Percentiles rank a stretch among this genome's conserved stretches.
phyloP scores from a whole-genome alignment of 1,140 invertebrate genomes.

The Drosophila ironensis region DNA sequence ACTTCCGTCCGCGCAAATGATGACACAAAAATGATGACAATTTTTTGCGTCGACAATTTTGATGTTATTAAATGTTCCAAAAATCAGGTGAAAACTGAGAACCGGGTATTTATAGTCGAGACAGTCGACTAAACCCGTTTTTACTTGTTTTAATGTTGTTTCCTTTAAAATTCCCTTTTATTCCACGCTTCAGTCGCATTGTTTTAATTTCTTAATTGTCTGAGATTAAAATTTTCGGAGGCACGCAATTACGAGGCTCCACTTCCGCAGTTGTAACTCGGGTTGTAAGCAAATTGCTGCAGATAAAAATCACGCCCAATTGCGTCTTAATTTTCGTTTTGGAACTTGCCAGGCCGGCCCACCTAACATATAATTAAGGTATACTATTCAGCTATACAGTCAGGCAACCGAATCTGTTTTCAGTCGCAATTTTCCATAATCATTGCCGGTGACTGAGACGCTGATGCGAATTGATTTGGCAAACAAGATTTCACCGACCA shows the following conservation, averaged over 20 bases:
- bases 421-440: slow-evolving; percentile 25
- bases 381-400: slow-evolving; percentile 46
- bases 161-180: not conserved
- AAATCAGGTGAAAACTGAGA: too few species aligned
- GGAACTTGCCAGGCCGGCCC: not conserved
- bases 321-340: not conserved
- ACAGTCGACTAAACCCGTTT: too few species aligned
- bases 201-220: slow-evolving; percentile 46
- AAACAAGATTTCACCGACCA: slow-evolving; percentile 24
- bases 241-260: slow-evolving; percentile 13
- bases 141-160: too few species aligned
- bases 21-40: too few species aligned
- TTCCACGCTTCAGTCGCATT: too few species aligned
- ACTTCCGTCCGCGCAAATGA: too few species aligned
- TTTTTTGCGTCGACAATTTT: too few species aligned
- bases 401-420: slow-evolving; percentile 53
- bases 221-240: not conserved
- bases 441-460: slow-evolving; percentile 18
- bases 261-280: slow-evolving; percentile 30
- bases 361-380: slow-evolving; percentile 37
- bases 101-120: too few species aligned
- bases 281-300: slow-evolving; percentile 22
- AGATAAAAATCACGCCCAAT: slow-evolving; percentile 8
- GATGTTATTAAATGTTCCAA: too few species aligned
- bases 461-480: slow-evolving; percentile 28